Evolutionary conservation across 2,888 invertebrate genomes (phyloP).

Genomic region (Tipula confusa): DNA sequence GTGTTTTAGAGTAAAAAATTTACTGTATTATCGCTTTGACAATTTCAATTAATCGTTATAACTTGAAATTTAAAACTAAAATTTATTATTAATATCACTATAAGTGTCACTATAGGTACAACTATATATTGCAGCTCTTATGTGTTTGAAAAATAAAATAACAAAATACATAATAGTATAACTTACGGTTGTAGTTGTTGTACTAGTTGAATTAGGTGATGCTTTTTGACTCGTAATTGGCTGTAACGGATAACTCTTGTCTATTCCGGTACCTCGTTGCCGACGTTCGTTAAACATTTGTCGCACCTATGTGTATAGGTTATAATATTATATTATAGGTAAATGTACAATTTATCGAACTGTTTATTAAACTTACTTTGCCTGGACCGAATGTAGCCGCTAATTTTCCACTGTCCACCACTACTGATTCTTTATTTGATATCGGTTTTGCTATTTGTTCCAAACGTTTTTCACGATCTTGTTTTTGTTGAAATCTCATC

Average conservation of each 20-base stretch:
- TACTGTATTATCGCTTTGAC: too few relatives aligned
- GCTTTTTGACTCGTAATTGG: conserved; percentile 56
- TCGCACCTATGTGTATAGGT: conserved; percentile 57
- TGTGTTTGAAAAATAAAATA: not conserved
- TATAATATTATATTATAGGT: conserved; percentile 33
- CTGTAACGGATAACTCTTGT: conserved; percentile 76
- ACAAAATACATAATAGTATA: not conserved
- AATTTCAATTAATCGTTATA: not conserved
- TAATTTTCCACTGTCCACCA: conserved; percentile 36
- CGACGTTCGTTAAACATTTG: conserved; percentile 83
- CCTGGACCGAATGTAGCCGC: conserved; percentile 43
- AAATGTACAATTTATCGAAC: too few relatives aligned
- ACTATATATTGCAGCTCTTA: not conserved
- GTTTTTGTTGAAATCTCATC: conserved; percentile 79
- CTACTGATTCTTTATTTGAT: conserved; percentile 32
- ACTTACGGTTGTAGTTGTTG: not conserved
- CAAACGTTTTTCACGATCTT: conserved; percentile 74
- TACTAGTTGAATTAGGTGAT: conserved; percentile 33
- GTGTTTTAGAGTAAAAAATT: too few relatives aligned
- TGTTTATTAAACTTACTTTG: conserved; percentile 41
- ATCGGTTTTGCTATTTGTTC: conserved; percentile 57
- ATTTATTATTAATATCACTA: not conserved
- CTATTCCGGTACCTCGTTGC: conserved; percentile 66
- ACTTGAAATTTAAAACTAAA: not conserved
- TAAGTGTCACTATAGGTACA: not conserved